Evolutionary conservation across 2,797 vertebrate genomes (phyloP).

Genomic region (Fistularia commersonii): DNA sequence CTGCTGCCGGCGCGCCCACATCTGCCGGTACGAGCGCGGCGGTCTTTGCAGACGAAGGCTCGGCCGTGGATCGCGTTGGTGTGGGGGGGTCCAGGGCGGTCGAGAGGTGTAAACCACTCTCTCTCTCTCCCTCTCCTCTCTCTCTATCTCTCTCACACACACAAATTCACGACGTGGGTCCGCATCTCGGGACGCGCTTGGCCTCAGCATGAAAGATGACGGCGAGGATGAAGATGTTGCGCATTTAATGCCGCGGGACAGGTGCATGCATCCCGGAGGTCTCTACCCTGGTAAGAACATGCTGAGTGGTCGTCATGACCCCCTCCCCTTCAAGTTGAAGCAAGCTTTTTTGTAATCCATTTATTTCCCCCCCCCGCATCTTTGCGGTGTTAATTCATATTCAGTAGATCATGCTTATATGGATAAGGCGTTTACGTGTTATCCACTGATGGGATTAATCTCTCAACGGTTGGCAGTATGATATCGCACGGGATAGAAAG

Average conservation of each 20-base stretch:
- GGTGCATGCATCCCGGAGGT: slow-evolving; percentile 23
- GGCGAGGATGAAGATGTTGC: slow-evolving; percentile 7
- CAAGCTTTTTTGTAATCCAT: too few species aligned
- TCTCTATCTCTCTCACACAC: not conserved
- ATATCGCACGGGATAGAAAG: too few species aligned
- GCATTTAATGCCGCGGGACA: slow-evolving; percentile 25
- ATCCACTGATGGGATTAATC: too few species aligned
- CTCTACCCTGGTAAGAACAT: slow-evolving; percentile 22
- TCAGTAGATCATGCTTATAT: too few species aligned
- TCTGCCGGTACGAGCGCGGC: slow-evolving; percentile 43
- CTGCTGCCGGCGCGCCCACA: slow-evolving; percentile 58
- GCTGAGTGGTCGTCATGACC: not conserved
- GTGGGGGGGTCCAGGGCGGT: not conserved
- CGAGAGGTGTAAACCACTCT: too few species aligned
- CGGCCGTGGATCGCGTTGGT: slow-evolving; percentile 11
- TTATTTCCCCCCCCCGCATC: too few species aligned
- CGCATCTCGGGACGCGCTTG: not conserved
- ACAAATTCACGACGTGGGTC: slow-evolving; percentile 2
- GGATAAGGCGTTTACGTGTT: too few species aligned
- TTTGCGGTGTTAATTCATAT: too few species aligned
- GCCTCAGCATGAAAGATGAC: not conserved
- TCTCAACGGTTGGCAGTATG: too few species aligned
- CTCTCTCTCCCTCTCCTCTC: too few species aligned
- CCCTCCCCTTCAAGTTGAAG: too few species aligned
- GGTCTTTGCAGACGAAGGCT: slow-evolving; percentile 30